Conservation (phyloP, 2,888 invertebrate species). For the Nomada hirtipes region DNA sequence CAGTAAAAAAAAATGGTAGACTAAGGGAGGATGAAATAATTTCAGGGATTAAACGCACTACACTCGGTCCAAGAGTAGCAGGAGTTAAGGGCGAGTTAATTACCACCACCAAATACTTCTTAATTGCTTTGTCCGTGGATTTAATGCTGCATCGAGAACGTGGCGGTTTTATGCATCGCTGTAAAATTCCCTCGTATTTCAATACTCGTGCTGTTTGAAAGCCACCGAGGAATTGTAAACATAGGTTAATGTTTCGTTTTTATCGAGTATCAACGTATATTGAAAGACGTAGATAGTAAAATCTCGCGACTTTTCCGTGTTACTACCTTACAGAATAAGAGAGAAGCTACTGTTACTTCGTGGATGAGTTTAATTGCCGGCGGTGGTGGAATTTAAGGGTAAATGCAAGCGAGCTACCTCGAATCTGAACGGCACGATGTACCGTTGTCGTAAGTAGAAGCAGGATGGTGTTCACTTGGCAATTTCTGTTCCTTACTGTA, state of each 20-base stretch:
- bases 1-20: background rate
- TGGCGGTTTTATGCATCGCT: background rate
- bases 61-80: constrained; percentile 14
- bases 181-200: constrained; percentile 23
- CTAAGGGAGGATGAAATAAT: constrained; percentile 1
- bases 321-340: background rate
- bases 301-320: background rate
- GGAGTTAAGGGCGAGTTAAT: constrained; percentile 51
- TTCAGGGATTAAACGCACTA: constrained; percentile 25
- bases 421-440: background rate
- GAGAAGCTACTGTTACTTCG: constrained; percentile 9
- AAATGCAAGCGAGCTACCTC: background rate
- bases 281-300: background rate
- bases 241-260: constrained; percentile 5
- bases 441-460: background rate
- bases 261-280: constrained; percentile 20
- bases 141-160: constrained; percentile 3
- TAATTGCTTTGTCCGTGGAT: constrained; percentile 48
- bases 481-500: too few relatives aligned
- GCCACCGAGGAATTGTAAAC: background rate
- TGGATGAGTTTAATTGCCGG: constrained; percentile 14
- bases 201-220: constrained; percentile 31
- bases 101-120: constrained; percentile 39
- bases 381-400: constrained; percentile 31
- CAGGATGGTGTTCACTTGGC: too few relatives aligned